Conservation (phyloP, 2,888 invertebrate species). For the Andrena fulva region DNA sequence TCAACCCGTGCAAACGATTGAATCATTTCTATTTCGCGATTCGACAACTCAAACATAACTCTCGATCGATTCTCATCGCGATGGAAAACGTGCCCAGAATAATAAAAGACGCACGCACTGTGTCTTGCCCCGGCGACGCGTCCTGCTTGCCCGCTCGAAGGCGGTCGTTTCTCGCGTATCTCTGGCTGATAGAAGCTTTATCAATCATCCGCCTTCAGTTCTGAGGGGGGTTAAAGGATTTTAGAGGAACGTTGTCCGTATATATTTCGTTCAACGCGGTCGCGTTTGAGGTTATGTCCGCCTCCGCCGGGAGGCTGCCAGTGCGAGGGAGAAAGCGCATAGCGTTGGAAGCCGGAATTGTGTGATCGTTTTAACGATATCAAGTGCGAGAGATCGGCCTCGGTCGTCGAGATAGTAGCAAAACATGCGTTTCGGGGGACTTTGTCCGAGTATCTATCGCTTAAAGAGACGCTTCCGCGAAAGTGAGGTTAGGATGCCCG, state of each 20-base stretch:
- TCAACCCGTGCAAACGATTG: constrained; percentile 32
- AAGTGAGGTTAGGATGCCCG: constrained; percentile 55
- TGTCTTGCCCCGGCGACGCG: neutral
- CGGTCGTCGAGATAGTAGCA: constrained; percentile 1
- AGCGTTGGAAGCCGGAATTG: constrained; percentile 27
- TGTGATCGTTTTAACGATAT: constrained; percentile 32
- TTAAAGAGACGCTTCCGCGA: constrained; percentile 20
- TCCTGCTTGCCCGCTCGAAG: neutral
- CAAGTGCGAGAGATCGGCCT: constrained; percentile 5
- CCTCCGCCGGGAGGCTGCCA: constrained; percentile 34
- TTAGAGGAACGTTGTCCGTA: neutral
- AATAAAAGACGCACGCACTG: constrained; percentile 32
- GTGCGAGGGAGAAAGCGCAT: constrained; percentile 17
- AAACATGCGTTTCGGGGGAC: constrained; percentile 11
- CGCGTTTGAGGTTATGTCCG: constrained; percentile 63
- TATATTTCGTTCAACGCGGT: neutral
- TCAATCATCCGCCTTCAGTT: neutral
- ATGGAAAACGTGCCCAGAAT: neutral
- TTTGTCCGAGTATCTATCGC: constrained; percentile 24
- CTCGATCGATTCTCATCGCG: constrained; percentile 13
- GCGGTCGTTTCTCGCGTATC: neutral
- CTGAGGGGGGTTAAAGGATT: too few relatives aligned
- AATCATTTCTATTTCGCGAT: constrained; percentile 4
- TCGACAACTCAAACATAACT: neutral
- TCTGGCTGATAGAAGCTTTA: neutral